Base-by-base conservation (phyloP, 2,113 vertebrate species). In the Saimiri boliviensis region DNA sequence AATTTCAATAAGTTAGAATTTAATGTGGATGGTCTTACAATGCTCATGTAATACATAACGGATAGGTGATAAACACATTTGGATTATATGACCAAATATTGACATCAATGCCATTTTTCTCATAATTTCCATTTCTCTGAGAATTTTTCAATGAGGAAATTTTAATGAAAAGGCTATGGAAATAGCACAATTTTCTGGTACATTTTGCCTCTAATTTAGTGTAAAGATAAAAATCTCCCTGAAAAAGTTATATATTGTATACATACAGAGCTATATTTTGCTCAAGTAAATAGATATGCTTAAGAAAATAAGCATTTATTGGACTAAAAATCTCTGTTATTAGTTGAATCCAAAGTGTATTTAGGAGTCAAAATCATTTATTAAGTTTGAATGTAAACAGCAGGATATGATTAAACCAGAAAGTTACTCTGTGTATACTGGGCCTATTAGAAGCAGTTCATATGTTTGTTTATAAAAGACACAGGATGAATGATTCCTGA, bases 281-380 rank as follows among this genome's bases (percentile, higher is more conserved):
- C 52, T 76, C 76, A 54, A 92, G 94, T 63, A 73, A 93, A 13
- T 42, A 30, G 35, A 70, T 74, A n/a, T n/a, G 6, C 8, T 89
- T 95, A 76, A 92, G 54, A 16, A 86, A 71, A 71, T 76, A 20
- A 71, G 1, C n/a, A 76, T 86, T 83, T 92, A 88, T 91, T 85
- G 85, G 35, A 66, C 52, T 45, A 89, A 45, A 80, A 93, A 87
- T 84, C 27, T 35, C 45, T 86, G 40, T 88, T 87, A 27, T 89
- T 70, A 86, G 19, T 82, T 42, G 27, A 94, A 74, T 1, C 16
- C n/a, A 32, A 91, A 86, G 79, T 68, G 32, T 47, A 80, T 37
- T 56, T 88, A 49, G 45, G 32, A 42, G 11, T 40, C n/a, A 40
- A 74, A 70, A 85, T 81, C 86, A 77, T 79, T 68, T 60, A 58